Evolutionary conservation across 1,140 invertebrate genomes (phyloP).

Genomic region (Manduca sexta): DNA sequence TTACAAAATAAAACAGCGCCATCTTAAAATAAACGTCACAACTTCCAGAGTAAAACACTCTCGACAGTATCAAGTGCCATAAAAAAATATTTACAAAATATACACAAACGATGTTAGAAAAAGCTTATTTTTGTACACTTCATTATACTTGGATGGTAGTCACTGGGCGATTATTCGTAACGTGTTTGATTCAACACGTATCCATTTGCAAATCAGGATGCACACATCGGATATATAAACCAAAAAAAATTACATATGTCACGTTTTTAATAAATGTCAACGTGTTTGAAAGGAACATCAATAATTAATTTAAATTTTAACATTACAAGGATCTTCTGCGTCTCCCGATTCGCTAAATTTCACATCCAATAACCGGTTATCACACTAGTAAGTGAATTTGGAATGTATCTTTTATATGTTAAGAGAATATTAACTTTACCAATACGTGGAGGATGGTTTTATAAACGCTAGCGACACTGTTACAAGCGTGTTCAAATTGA

Average conservation of each 20-base stretch:
- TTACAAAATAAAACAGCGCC: too few relatives aligned
- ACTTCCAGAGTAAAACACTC: too few relatives aligned
- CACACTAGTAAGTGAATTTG: not conserved
- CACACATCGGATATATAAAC: too few relatives aligned
- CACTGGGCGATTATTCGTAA: not conserved
- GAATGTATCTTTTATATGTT: slow-evolving; percentile 2
- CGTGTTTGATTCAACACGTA: not conserved
- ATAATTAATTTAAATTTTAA: too few relatives aligned
- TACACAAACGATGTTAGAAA: not conserved
- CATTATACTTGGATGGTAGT: slow-evolving; percentile 1
- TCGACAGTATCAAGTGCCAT: not conserved
- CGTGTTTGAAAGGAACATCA: too few relatives aligned
- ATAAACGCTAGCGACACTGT: not conserved
- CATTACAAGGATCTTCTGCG: too few relatives aligned
- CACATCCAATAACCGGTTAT: not conserved
- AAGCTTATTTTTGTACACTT: slow-evolving; percentile 1
- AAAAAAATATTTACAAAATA: slow-evolving; percentile 6
- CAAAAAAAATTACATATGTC: too few relatives aligned
- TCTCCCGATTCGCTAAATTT: not conserved
- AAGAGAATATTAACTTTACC: not conserved
- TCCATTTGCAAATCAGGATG: too few relatives aligned
- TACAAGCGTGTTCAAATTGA: not conserved
- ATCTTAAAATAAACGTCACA: too few relatives aligned
- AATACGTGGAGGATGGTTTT: not conserved
- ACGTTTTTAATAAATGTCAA: too few relatives aligned